Evolutionary conservation across 2,113 vertebrate species (phyloP), one percentile per base, ranked within the genome.

Genomic region (Chloebia gouldiae): DNA sequence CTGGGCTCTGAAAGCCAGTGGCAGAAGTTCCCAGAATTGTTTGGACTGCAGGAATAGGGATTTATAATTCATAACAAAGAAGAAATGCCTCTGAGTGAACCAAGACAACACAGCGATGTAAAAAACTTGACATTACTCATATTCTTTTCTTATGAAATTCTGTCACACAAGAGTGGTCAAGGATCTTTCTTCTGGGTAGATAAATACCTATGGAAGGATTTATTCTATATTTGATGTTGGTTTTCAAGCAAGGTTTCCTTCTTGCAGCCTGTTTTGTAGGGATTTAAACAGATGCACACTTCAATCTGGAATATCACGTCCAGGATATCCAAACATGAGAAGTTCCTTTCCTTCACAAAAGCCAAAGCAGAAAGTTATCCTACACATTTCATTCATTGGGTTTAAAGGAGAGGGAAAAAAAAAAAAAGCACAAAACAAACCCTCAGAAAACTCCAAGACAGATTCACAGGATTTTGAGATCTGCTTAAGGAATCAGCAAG

Each of bases 1-100:
- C 88, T 60, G 75, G 13, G 59, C 25, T 90, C 79, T 83, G 75
- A 50, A 85, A 92, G 75, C 28, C 87, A 51, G 64, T 28, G 71
- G 88, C 93, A 60, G 75, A 42, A 93, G 64, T 94, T 95, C 93
- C 88, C 88, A 86, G 93, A 94, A 96, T 33, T 86, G 94, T 95
- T 86, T 90, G 87, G 81, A 70, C 54, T 45, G 59, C 4, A 85
- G 75, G 77, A 82, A 86, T 7, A 71, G 82, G 71, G 83, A 88
- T 90, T 93, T 66, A 94, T 78, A 94, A 94, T 95, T 93, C 90
- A 83, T 90, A 70, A 60, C 42, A 60, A 88, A 81, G 54, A 51
- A 87, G 70, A 92, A 73, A 73, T 13, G 33, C 37, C 75, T 93
- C 79, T 37, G 51, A 54, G 19, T 35, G 65, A 78, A 68, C 73